Conservation (phyloP, 2,888 invertebrate species). For the Alentia gelatinosa region DNA sequence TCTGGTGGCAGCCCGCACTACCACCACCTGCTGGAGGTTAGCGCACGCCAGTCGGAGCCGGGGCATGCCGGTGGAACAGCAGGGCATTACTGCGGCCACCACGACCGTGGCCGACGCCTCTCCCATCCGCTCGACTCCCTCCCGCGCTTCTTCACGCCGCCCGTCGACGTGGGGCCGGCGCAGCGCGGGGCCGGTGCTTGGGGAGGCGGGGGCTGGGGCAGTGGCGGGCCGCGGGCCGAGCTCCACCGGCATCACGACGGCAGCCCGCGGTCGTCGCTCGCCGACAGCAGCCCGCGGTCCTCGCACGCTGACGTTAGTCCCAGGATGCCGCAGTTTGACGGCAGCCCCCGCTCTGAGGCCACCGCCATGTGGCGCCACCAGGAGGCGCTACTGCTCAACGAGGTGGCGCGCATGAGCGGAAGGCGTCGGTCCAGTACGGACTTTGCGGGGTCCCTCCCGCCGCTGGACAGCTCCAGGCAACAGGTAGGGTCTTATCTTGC, state of each 20-base stretch:
- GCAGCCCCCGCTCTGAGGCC: slow-evolving; percentile 13
- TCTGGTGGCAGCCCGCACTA: background rate
- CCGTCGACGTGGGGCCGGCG: background rate
- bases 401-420: background rate
- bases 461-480: background rate
- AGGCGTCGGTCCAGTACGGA: background rate
- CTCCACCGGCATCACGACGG: background rate
- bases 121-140: background rate
- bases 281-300: background rate
- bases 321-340: background rate
- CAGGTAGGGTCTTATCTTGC: background rate
- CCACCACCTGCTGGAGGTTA: background rate
- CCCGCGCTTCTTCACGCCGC: background rate
- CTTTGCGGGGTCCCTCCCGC: background rate
- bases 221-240: background rate
- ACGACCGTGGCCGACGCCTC: background rate
- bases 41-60: background rate
- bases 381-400: slow-evolving; percentile 1
- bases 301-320: background rate
- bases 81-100: background rate
- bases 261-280: background rate
- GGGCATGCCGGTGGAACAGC: background rate
- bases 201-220: background rate
- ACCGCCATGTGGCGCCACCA: slow-evolving; percentile 44
- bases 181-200: background rate